A percentile compares a stretch with the other conserved stretches of the same genome.
Evolutionary conservation across 2,113 vertebrate genomes (phyloP).

Genomic region (Merops nubicus): DNA sequence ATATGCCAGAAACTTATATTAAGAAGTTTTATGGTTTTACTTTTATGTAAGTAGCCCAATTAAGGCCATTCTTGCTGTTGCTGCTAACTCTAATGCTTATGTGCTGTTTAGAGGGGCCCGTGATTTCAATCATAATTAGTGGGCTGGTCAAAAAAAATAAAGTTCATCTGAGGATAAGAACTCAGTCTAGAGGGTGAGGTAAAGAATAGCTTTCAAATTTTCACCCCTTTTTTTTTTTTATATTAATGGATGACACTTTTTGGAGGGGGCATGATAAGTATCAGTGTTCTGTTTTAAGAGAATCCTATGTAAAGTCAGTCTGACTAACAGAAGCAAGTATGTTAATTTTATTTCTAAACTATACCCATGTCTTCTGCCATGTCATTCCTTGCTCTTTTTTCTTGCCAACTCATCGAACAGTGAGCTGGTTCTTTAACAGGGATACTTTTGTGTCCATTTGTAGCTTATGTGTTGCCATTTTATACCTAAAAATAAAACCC

Average conservation of each 20-base stretch:
- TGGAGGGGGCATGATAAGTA: not conserved
- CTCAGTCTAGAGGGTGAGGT: not conserved
- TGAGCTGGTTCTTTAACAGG: not conserved
- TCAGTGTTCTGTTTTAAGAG: not conserved
- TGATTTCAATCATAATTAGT: slow-evolving; percentile 75
- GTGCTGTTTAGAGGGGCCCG: slow-evolving; percentile 49
- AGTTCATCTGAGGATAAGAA: slow-evolving; percentile 78
- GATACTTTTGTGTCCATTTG: not conserved
- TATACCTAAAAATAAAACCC: not conserved
- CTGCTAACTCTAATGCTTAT: slow-evolving; percentile 64
- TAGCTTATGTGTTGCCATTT: not conserved
- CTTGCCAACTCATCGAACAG: not conserved
- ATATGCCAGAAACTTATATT: slow-evolving; percentile 62
- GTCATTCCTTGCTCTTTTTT: slow-evolving; percentile 35
- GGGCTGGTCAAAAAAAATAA: slow-evolving; percentile 75
- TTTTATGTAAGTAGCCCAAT: slow-evolving; percentile 76
- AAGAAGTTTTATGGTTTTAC: slow-evolving; percentile 65
- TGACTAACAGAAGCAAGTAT: slow-evolving; percentile 14
- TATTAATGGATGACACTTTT: not conserved
- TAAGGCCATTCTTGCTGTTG: slow-evolving; percentile 67
- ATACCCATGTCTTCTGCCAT: slow-evolving; percentile 21
- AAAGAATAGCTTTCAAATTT: slow-evolving; percentile 29
- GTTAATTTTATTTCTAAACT: slow-evolving; percentile 40
- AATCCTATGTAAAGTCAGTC: not conserved
- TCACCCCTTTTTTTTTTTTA: not conserved